Conservation (phyloP, 2,113 vertebrate genomes). For the Pedionomus torquatus region DNA sequence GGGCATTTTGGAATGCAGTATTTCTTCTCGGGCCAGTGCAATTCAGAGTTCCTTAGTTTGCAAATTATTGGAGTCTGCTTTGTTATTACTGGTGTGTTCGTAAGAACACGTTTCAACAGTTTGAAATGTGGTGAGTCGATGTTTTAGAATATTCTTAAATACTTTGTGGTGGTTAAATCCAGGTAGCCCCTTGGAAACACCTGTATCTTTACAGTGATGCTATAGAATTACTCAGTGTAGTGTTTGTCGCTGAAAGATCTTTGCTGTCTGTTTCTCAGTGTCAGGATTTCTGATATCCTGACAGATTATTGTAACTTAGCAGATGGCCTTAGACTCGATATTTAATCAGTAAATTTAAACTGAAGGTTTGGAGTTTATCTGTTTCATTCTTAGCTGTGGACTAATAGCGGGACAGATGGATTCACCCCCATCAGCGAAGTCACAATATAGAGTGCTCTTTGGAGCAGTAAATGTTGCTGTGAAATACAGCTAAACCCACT, state of each 20-base stretch:
- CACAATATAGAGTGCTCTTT: background rate
- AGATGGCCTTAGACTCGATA: constrained; percentile 74
- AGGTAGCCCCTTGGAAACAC: background rate
- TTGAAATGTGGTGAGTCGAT: background rate
- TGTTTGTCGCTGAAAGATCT: background rate
- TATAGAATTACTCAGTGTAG: background rate
- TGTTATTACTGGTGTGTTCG: background rate
- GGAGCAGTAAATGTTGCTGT: background rate
- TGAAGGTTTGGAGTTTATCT: constrained; percentile 35
- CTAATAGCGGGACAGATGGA: constrained; percentile 40
- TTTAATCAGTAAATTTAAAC: constrained; percentile 58
- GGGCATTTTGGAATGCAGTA: background rate
- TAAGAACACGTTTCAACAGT: background rate
- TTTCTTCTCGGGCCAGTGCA: background rate
- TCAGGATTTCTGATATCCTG: constrained; percentile 65
- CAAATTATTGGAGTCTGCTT: background rate
- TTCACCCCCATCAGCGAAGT: background rate
- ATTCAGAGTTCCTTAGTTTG: background rate
- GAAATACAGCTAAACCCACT: background rate
- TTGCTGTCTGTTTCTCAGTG: constrained; percentile 31
- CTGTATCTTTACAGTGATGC: background rate
- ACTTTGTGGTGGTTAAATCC: background rate
- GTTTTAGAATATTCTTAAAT: background rate
- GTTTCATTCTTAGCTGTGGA: constrained; percentile 15
- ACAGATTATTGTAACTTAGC: constrained; percentile 74